Evolutionary conservation across 53 echinoderm and acorn worm genomes (phyloP).

Genomic region (Holothuria scabra): DNA sequence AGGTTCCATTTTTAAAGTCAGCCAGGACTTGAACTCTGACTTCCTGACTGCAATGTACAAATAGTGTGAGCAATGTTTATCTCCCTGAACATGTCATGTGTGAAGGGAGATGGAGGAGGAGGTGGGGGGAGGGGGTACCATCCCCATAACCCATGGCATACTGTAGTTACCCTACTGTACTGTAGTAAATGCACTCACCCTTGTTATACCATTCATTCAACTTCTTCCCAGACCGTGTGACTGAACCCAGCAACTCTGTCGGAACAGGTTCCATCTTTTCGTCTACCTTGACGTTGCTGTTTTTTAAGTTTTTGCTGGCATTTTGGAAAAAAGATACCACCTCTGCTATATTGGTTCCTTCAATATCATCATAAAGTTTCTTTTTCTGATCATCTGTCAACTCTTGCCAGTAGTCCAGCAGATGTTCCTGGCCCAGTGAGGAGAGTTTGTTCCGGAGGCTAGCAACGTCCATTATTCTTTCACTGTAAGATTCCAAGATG

Average conservation of each 20-base stretch:
- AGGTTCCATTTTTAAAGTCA: too few species aligned
- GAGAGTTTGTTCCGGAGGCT: constrained; percentile 70
- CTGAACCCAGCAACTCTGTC: constrained; percentile 82
- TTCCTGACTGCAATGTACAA: too few species aligned
- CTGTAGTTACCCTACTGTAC: too few species aligned
- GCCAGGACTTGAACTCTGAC: too few species aligned
- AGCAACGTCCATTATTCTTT: constrained; percentile 74
- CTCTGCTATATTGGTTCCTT: constrained; percentile 74
- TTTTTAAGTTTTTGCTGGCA: constrained; percentile 64
- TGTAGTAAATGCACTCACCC: constrained; percentile 50
- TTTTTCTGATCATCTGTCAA: constrained; percentile 65
- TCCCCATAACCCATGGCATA: too few species aligned
- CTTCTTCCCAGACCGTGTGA: constrained; percentile 86
- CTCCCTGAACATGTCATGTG: too few species aligned
- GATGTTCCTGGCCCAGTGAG: constrained; percentile 81
- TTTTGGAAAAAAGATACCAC: constrained; percentile 69
- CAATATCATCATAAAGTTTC: constrained; percentile 78
- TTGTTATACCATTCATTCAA: constrained; percentile 81
- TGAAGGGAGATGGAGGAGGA: too few species aligned
- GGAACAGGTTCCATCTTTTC: constrained; percentile 92
- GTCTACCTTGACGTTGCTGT: constrained; percentile 72
- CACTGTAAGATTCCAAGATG: too few species aligned
- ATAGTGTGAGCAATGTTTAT: too few species aligned
- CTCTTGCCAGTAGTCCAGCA: constrained; percentile 88
- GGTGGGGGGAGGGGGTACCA: too few species aligned